These are phyloP conservation scores for Papilio dardanus DNA, from an alignment of 1,140 invertebrate species.

Conservation along the genomic window DNA sequence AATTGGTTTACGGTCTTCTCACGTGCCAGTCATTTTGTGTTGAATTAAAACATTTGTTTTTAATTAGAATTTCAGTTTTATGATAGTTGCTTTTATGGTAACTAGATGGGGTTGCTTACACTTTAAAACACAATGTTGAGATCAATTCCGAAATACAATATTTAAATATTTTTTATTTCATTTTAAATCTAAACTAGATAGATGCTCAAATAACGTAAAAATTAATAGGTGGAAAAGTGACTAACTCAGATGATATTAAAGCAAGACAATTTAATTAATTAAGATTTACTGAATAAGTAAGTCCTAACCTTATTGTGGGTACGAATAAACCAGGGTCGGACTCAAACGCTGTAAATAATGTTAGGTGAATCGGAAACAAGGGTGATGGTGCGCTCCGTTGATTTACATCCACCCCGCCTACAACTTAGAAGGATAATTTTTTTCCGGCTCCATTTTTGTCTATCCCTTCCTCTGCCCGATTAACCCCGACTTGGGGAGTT, in stretches of 20 bases:
- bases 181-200: no score
- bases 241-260: no score
- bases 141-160: no score
- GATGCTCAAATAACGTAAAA: no score
- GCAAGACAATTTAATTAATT: neutral
- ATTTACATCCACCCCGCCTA: conserved; percentile 23
- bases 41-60: neutral
- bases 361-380: conserved; percentile 31
- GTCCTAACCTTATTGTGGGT: neutral
- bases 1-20: neutral
- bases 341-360: conserved; percentile 29
- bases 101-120: no score
- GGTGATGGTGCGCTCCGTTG: conserved; percentile 30
- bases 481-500: conserved; percentile 5
- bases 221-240: no score
- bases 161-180: no score
- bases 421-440: conserved; percentile 31
- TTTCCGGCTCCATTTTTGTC: conserved; percentile 31
- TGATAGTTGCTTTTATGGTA: no score
- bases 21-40: neutral
- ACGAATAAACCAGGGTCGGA: neutral
- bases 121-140: no score
- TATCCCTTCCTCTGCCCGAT: conserved; percentile 27
- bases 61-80: no score
- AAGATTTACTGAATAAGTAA: neutral